Percentiles rank a stretch among this genome's conserved stretches.
phyloP scores from a whole-genome alignment of 2,888 invertebrate genomes.

The Plemyria rubiginata region DNA sequence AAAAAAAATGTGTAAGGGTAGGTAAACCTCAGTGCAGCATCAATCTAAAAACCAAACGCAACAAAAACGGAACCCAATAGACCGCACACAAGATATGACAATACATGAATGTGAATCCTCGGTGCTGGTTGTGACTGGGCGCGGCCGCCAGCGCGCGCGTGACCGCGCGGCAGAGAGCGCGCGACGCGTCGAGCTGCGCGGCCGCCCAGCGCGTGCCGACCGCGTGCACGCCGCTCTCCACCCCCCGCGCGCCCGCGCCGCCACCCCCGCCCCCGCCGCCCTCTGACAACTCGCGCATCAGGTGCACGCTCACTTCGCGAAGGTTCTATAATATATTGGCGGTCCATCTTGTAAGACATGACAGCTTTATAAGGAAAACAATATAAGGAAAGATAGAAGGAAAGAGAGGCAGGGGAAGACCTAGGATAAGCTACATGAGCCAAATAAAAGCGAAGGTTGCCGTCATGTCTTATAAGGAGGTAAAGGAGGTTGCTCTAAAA shows the following conservation, averaged over 20 bases:
- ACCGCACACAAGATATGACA: conserved; percentile 8
- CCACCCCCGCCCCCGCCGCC: conserved; percentile 63
- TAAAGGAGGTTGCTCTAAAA: too few relatives aligned
- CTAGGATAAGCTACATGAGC: too few relatives aligned
- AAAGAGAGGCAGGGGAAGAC: too few relatives aligned
- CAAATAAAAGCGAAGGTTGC: too few relatives aligned
- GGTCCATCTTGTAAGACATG: too few relatives aligned
- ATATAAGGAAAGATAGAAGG: too few relatives aligned
- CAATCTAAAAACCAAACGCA: neutral
- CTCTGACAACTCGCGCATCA: conserved; percentile 85
- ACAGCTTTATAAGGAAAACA: too few relatives aligned
- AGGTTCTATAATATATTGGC: conserved; percentile 85
- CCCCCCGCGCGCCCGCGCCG: conserved; percentile 86
- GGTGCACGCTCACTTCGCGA: conserved; percentile 93
- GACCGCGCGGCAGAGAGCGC: conserved; percentile 90
- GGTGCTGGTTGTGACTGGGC: conserved; percentile 87
- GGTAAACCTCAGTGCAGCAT: conserved; percentile 19
- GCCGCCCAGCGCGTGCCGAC: conserved; percentile 92
- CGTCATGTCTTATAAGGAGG: too few relatives aligned
- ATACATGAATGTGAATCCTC: conserved; percentile 92
- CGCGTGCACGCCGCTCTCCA: conserved; percentile 87
- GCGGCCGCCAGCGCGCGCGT: conserved; percentile 89
- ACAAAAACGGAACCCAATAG: conserved; percentile 19
- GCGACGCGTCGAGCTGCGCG: conserved; percentile 92
- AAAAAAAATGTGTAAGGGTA: too few relatives aligned